Evolutionary conservation across 2,113 vertebrate genomes (phyloP).

Genomic region (Equus przewalskii): DNA sequence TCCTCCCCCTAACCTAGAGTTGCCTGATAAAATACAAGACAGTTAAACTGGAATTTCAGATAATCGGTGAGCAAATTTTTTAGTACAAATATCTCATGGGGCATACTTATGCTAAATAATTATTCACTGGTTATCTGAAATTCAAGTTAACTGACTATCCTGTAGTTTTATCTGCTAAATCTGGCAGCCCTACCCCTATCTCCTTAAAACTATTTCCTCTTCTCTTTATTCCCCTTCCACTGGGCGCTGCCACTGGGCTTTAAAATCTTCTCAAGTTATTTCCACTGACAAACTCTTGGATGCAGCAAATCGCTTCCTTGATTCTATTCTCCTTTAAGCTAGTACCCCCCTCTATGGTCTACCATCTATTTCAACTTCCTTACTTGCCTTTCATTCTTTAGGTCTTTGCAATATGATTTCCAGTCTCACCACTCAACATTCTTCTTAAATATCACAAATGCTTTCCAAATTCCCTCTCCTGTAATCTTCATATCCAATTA

Average conservation of each 20-base stretch:
- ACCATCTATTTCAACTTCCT: background rate
- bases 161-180: background rate
- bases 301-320: background rate
- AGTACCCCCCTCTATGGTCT: too few species aligned
- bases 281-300: background rate
- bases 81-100: background rate
- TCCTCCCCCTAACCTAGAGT: background rate
- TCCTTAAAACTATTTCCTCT: background rate
- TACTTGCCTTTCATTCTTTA: background rate
- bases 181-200: background rate
- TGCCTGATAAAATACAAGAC: background rate
- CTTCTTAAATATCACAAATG: constrained; percentile 38
- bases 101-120: background rate
- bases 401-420: background rate
- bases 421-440: background rate
- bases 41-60: constrained; percentile 16
- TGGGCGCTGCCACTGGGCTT: background rate
- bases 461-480: background rate
- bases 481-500: constrained; percentile 48
- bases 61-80: background rate
- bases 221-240: background rate
- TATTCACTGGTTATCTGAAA: background rate
- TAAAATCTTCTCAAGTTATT: background rate
- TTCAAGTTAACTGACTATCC: background rate
- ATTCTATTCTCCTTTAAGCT: background rate